Evolutionary conservation across 2,113 vertebrate species (phyloP), one percentile per base, ranked within the genome.

Genomic region (Seriola quinqueradiata): DNA sequence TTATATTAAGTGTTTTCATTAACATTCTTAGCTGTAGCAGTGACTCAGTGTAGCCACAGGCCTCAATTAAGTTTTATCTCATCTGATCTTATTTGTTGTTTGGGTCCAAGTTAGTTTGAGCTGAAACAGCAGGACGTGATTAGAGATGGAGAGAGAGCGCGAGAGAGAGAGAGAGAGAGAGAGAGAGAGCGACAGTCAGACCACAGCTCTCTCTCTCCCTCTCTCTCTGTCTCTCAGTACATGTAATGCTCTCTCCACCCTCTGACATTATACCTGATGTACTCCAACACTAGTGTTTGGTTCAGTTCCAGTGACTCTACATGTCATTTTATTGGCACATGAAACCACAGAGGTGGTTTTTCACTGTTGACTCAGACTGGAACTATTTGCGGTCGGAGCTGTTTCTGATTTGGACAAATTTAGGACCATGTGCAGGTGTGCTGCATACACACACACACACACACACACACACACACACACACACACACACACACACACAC

Each of bases 331-430:
- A 90, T 52, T 75, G 90, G 36, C 59, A 13, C 75, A 82, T 91
- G 85, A 89, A 92, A 86, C 75, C 70, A 77, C 79, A 75, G 75
- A 57, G 86, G 80, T 38, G 38, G 28, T 8, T 38, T 38, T 38
- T 38, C 75, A 76, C 38, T 58, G 73, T 82, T 87, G 80, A 88
- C 85, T 90, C 91, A 90, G 75, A 55, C 70, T 70, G 77, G 70
- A 93, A 87, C 73, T 87, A 90, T 92, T 89, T 92, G 89, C 73
- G 88, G 89, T 87, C 60, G 69, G 75, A 88, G 72, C 88, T 93
- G 91, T 76, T 89, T 89, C 87, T 88, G 78, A 93, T 93, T 92
- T 86, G 78, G 54, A 81, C 81, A 70, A 58, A 87, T 85, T 73
- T 76, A 87, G 78, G 74, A 23, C 55, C 77, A 28, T 23, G 40